phyloP scores from a whole-genome alignment of 2,113 vertebrate genomes.

The Trogon melanurus region DNA sequence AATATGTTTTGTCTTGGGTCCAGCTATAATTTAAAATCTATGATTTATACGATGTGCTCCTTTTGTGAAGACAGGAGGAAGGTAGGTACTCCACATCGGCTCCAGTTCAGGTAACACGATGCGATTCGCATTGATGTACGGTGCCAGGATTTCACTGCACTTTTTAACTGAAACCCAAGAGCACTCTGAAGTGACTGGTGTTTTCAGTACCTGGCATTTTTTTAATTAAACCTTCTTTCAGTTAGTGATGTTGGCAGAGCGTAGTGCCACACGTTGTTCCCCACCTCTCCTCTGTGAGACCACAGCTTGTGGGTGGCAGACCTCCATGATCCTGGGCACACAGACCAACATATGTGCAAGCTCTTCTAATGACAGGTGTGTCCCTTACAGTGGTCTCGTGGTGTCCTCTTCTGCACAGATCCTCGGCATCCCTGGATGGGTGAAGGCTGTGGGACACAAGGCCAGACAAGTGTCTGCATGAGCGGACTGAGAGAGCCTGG shows the following conservation, averaged over 20 bases:
- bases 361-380: background rate
- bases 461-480: background rate
- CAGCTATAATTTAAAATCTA: background rate
- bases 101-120: accelerated
- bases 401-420: background rate
- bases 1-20: background rate
- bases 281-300: accelerated
- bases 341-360: background rate
- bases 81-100: accelerated
- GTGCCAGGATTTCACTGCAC: background rate
- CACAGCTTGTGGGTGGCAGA: background rate
- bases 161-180: background rate
- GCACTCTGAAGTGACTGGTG: background rate
- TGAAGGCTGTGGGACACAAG: background rate
- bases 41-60: background rate
- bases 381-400: background rate
- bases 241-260: background rate
- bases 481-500: background rate
- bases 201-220: background rate
- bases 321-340: no score
- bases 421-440: background rate
- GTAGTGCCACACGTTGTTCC: accelerated
- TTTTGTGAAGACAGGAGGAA: background rate
- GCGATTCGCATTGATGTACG: background rate
- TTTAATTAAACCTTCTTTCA: background rate